These are phyloP conservation scores for Monopis laevigella DNA, from an alignment of 2,888 invertebrate genomes.

Conservation along the genomic window DNA sequence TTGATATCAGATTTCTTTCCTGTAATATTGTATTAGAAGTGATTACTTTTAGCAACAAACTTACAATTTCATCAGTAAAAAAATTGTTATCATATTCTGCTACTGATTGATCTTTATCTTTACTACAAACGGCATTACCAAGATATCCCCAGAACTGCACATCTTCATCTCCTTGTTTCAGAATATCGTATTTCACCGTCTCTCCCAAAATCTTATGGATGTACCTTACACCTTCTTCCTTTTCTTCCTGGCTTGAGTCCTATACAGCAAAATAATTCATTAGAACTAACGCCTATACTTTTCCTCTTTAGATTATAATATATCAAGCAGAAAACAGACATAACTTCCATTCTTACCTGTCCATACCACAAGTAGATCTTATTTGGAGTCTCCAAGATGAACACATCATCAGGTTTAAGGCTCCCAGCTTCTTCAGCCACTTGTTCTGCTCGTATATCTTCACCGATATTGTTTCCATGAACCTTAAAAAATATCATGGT, in stretches of 20 bases:
- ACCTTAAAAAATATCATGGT: too few relatives aligned
- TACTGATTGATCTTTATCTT: too few relatives aligned
- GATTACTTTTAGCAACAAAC: too few relatives aligned
- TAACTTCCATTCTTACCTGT: conserved; percentile 48
- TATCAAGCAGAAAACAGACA: too few relatives aligned
- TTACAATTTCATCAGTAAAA: too few relatives aligned
- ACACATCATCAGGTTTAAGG: conserved; percentile 69
- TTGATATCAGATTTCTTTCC: too few relatives aligned
- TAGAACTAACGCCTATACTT: too few relatives aligned
- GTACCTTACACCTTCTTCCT: conserved; percentile 46
- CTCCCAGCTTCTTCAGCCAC: conserved; percentile 57
- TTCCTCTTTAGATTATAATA: too few relatives aligned
- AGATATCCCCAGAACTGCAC: conserved; percentile 68
- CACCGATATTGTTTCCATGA: conserved; percentile 31
- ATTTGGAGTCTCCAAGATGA: conserved; percentile 61
- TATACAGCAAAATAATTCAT: too few relatives aligned
- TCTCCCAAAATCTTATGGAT: conserved; percentile 29
- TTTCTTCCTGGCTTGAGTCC: conserved; percentile 64
- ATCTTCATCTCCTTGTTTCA: conserved; percentile 67
- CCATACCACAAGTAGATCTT: conserved; percentile 70
- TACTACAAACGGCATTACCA: too few relatives aligned
- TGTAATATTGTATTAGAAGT: too few relatives aligned
- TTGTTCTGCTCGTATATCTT: conserved; percentile 67
- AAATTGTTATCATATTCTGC: too few relatives aligned
- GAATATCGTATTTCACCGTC: conserved; percentile 34